phyloP scores from a whole-genome alignment of 1,140 invertebrate genomes.

The Stenopsyche tienmushanensis region DNA sequence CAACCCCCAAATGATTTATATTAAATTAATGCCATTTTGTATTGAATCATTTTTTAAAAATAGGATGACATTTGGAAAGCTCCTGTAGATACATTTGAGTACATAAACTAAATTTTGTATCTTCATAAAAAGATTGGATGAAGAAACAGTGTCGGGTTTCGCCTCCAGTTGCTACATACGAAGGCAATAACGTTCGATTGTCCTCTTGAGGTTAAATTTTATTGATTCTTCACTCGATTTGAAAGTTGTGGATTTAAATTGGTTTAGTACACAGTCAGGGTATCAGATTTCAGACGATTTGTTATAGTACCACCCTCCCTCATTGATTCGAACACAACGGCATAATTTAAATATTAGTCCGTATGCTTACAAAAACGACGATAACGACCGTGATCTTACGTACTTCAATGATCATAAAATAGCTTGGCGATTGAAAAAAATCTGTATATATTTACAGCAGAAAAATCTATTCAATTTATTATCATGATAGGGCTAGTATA shows the following conservation, averaged over 20 bases:
- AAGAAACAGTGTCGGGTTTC: not conserved
- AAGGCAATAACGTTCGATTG: slow-evolving; percentile 17
- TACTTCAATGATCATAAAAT: too few species aligned
- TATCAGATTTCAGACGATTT: slow-evolving; percentile 24
- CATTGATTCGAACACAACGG: too few species aligned
- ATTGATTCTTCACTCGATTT: slow-evolving; percentile 27
- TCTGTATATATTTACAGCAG: too few species aligned
- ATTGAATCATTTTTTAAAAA: not conserved
- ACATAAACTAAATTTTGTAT: not conserved
- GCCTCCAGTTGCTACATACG: slow-evolving; percentile 5
- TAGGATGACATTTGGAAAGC: not conserved
- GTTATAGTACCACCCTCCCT: not conserved
- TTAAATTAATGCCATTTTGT: not conserved
- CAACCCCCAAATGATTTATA: not conserved
- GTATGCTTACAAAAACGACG: too few species aligned
- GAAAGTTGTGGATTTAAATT: slow-evolving; percentile 32
- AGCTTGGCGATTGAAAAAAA: too few species aligned
- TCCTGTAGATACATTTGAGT: not conserved
- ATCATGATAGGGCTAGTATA: too few species aligned
- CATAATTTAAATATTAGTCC: too few species aligned
- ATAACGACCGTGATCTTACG: too few species aligned
- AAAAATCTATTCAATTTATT: too few species aligned
- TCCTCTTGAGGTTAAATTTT: slow-evolving; percentile 21
- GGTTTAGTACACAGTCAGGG: slow-evolving; percentile 17
- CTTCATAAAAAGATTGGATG: not conserved